Base-by-base conservation (phyloP, 2,113 vertebrate genomes). In the Ageneiosus marmoratus region DNA sequence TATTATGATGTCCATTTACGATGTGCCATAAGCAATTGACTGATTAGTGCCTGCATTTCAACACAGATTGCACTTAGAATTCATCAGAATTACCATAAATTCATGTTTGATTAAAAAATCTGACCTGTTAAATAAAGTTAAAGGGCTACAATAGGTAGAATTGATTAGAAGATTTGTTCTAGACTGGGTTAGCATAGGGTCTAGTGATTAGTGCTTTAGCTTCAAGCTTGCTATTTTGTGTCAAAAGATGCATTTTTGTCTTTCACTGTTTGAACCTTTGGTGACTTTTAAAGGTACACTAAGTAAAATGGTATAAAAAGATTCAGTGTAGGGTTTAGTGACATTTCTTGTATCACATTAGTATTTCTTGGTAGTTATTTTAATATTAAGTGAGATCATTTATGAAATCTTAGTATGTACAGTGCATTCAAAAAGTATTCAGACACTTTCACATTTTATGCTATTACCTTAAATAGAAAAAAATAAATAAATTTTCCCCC, bases 21-120 rank as follows among this genome's bases (percentile, higher is more conserved):
- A 82, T 37, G 80, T 85, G 46, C 56, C 60, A 83, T n/a, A 37
- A 48, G 60, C 81, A 79, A 65, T 37, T 29, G 29, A 75, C 18
- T 65, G 41, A 67, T 69, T 2, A 69, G 29, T 80, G 69, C 29
- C 58, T 77, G 37, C 20, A 56, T 67, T 72, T 29, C 46, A 56
- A 46, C 62, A 77, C n/a, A 67, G 10, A 77, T 74, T 75, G 80
- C 70, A 74, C 55, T 75, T 74, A 51, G 27, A 51, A 51, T 82
- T 58, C 41, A 63, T 75, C 29, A 34, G 0, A 75, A 75, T 82
- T 37, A 16, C 27, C 32, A 32, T 46, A 10, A 74, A 67, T 41
- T 69, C 58, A 63, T 69, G 41, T 74, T 27, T 48, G 34, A 34
- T 16, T 55, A 74, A 63, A 62, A 22, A 32, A 32, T 20, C 20